Evolutionary conservation across 2,888 invertebrate genomes (phyloP).

Genomic region (Lamellibrachia columna): DNA sequence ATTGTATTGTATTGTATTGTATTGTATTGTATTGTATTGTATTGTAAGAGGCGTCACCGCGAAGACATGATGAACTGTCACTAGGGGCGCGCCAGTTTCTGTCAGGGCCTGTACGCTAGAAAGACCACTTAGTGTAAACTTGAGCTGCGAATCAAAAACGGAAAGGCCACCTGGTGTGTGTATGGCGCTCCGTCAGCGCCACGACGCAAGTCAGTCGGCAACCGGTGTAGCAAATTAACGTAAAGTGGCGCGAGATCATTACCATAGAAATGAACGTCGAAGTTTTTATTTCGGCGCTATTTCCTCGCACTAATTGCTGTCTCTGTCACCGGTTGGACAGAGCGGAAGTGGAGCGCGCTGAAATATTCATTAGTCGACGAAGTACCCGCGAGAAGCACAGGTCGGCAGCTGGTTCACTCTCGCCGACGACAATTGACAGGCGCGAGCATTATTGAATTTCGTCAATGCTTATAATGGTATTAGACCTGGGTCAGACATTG

Average conservation of each 20-base stretch:
- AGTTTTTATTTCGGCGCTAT: constrained; percentile 1
- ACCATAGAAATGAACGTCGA: neutral
- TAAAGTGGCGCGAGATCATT: constrained; percentile 16
- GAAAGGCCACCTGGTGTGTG: too few species aligned
- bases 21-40: constrained; percentile 18
- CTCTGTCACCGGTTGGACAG: neutral
- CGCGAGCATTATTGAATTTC: neutral
- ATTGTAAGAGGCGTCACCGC: neutral
- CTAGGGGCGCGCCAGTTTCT: too few species aligned
- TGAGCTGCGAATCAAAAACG: too few species aligned
- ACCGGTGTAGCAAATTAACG: neutral
- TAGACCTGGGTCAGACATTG: neutral
- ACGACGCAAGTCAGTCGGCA: neutral
- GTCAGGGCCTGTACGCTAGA: too few species aligned
- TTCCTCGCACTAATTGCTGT: constrained; percentile 1
- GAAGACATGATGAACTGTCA: too few species aligned
- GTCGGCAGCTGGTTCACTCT: neutral
- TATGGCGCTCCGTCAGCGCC: neutral
- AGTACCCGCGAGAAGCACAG: neutral
- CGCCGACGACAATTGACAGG: neutral
- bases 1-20: neutral
- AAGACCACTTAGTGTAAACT: too few species aligned
- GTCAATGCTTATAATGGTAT: neutral
- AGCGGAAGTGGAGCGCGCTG: neutral
- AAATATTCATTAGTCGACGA: constrained; percentile 3